Base-by-base conservation (phyloP, 2,113 vertebrate genomes). In the Protomyctophum bolini region DNA sequence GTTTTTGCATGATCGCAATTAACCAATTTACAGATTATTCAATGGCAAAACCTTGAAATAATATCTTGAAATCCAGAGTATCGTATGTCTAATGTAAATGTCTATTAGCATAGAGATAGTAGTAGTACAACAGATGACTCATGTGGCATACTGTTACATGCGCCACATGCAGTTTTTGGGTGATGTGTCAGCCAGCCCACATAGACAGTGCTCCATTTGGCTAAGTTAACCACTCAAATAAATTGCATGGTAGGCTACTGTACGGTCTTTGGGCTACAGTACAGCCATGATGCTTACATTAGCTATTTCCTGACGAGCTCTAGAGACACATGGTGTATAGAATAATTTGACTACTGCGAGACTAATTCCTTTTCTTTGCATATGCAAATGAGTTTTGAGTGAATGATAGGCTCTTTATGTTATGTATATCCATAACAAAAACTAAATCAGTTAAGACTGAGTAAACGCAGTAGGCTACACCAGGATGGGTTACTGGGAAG, bases 81-180 rank as follows among this genome's bases (percentile, higher is more conserved):
- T 41, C 3, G 0, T 41, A 4, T 41, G 5, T 41, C 4, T 41
- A 41, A 41, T 41, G 33, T 41, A 3, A 41, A 41, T 41, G 33
- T 41, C 33, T 2, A 41, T 41, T 41, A 41, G 33, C 33, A 41
- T 41, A 21, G 21, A 21, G n/a, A n/a, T n/a, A n/a, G n/a, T n/a
- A n/a, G n/a, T n/a, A 21, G 21, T 21, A 41, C 33, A 41, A 41
- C 33, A 41, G 33, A 41, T 41, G n/a, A n/a, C n/a, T n/a, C n/a
- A n/a, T 2, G n/a, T 11, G 8, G 80, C 78, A 81, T 85, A 82
- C n/a, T n/a, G n/a, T n/a, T n/a, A n/a, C 75, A 48, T 3, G 45
- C 58, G 46, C 50, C 48, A 1, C 51, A 63, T 58, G 68, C 54
- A 10, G 33, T 58, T 61, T 47, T 52, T 11, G 9, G 10, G 4